A percentile compares a stretch with the other conserved stretches of the same genome.
phyloP scores from a whole-genome alignment of 2,797 vertebrate genomes.

The Lophius americanus region DNA sequence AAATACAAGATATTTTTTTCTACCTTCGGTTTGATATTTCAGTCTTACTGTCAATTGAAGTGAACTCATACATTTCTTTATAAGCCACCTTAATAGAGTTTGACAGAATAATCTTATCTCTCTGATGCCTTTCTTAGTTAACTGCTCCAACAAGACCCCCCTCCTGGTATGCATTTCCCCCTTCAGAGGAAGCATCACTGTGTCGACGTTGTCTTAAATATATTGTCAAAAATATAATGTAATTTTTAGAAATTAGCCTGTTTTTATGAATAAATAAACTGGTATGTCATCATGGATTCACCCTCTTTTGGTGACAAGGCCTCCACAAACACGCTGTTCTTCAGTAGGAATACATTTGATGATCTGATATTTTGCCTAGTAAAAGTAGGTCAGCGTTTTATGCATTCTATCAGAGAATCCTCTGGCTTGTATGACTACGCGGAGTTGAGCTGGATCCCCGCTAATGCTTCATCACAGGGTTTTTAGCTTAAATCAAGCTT shows the following conservation, averaged over 20 bases:
- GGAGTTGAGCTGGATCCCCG: constrained; percentile 30
- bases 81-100: neutral
- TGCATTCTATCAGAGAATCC: constrained; percentile 33
- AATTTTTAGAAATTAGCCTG: constrained; percentile 28
- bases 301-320: constrained; percentile 28
- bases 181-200: neutral
- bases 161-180: neutral
- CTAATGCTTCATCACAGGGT: constrained; percentile 48
- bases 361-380: constrained; percentile 26
- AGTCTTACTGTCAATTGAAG: constrained; percentile 2
- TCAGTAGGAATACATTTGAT: constrained; percentile 44
- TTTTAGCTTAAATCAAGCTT: constrained; percentile 27
- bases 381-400: constrained; percentile 53
- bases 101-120: neutral
- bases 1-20: constrained; percentile 1
- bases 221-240: constrained; percentile 20
- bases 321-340: constrained; percentile 6
- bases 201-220: constrained; percentile 19
- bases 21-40: neutral
- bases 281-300: constrained; percentile 43
- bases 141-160: neutral
- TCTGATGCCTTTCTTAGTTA: neutral
- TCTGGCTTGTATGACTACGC: constrained; percentile 33
- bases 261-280: constrained; percentile 45
- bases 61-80: neutral